A percentile compares a stretch with the other conserved stretches of the same genome.
These are phyloP conservation scores for Hirudinaria manillensis DNA, from an alignment of 2,888 invertebrate species.

Conservation along the genomic window DNA sequence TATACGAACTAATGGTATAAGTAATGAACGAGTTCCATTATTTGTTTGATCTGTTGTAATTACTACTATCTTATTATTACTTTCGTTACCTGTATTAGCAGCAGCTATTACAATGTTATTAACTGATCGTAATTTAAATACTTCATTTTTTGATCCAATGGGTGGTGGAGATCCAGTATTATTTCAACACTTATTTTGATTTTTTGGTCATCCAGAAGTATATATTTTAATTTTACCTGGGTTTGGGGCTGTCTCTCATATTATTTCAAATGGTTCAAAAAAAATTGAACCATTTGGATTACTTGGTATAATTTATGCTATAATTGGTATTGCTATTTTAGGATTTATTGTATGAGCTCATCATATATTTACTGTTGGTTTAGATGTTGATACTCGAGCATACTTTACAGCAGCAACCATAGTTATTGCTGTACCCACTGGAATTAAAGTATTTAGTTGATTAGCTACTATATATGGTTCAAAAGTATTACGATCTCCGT, in stretches of 20 bases:
- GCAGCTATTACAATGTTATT: slow-evolving; percentile 74
- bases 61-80: slow-evolving; percentile 63
- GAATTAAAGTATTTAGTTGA: slow-evolving; percentile 77
- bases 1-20: slow-evolving; percentile 63
- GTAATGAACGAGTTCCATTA: slow-evolving; percentile 65
- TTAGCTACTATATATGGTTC: slow-evolving; percentile 66
- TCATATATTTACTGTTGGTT: slow-evolving; percentile 77
- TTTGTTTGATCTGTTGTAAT: slow-evolving; percentile 70
- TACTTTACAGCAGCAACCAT: slow-evolving; percentile 78
- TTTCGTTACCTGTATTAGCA: slow-evolving; percentile 71
- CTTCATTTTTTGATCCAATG: slow-evolving; percentile 72
- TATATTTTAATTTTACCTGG: slow-evolving; percentile 79
- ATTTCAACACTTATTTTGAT: slow-evolving; percentile 79
- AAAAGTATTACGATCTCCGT: slow-evolving; percentile 61
- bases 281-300: slow-evolving; percentile 70
- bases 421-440: slow-evolving; percentile 79
- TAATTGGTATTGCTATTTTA: slow-evolving; percentile 72
- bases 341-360: slow-evolving; percentile 80
- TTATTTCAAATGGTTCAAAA: slow-evolving; percentile 61
- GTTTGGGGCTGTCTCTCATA: slow-evolving; percentile 75
- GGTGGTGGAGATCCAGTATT: slow-evolving; percentile 75
- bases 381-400: slow-evolving; percentile 76
- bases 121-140: slow-evolving; percentile 74
- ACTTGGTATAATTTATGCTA: slow-evolving; percentile 72
- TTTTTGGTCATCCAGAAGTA: slow-evolving; percentile 80